Conservation (phyloP, 2,113 vertebrate species). For the Columba livia region DNA sequence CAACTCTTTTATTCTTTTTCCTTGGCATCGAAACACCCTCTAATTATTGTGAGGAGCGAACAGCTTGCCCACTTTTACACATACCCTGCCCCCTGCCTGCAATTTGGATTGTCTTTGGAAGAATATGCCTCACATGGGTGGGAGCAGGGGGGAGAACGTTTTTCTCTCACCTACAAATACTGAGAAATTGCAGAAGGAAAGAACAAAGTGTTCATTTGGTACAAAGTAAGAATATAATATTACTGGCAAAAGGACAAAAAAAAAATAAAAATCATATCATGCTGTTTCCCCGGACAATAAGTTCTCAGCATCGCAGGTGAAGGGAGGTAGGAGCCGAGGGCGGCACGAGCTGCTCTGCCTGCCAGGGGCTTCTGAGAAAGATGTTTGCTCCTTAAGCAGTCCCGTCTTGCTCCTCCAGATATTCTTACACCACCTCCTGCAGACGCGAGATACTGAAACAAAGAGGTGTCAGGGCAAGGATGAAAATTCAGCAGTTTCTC, state of each 20-base stretch:
- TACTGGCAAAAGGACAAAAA: neutral
- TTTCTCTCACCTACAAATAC: slow-evolving; percentile 17
- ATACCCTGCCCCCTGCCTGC: slow-evolving; percentile 59
- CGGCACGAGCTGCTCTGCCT: neutral
- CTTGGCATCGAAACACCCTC: neutral
- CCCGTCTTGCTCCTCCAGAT: neutral
- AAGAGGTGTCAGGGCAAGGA: slow-evolving; percentile 15
- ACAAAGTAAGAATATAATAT: neutral
- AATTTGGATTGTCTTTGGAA: slow-evolving; percentile 52
- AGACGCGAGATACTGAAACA: slow-evolving; percentile 12
- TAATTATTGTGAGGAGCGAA: slow-evolving; percentile 42
- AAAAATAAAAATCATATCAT: neutral
- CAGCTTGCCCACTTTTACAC: slow-evolving; percentile 65
- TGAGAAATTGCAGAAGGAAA: neutral
- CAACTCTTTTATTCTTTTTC: slow-evolving; percentile 29
- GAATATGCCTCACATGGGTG: neutral
- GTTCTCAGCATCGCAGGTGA: neutral
- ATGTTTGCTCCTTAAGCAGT: neutral
- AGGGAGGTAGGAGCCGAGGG: neutral
- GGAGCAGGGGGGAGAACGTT: neutral
- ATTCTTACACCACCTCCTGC: neutral
- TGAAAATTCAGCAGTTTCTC: neutral
- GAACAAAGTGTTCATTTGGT: neutral
- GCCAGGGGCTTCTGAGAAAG: neutral
- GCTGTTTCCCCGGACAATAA: neutral